Conservation (phyloP, 2,113 vertebrate genomes). For the Oreochromis niloticus region DNA sequence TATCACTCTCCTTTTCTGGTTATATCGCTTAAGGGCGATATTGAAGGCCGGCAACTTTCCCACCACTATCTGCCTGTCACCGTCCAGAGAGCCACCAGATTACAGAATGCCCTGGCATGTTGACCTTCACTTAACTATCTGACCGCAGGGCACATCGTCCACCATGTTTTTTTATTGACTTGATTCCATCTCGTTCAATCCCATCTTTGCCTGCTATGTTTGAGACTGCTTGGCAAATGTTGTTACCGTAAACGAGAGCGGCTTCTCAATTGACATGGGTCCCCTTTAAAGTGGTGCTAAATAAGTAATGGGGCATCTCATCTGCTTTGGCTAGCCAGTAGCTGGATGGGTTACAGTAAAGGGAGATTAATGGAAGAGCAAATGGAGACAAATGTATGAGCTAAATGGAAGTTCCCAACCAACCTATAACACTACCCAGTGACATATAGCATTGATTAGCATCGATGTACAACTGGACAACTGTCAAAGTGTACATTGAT, state of each 20-base stretch:
- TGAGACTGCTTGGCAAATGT: conserved; percentile 36
- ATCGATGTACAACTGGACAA: neutral
- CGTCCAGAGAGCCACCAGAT: conserved; percentile 23
- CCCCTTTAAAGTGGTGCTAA: conserved; percentile 64
- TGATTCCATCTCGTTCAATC: conserved; percentile 44
- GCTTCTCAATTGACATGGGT: conserved; percentile 55
- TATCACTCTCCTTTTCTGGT: conserved; percentile 14
- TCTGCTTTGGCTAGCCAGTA: conserved; percentile 40
- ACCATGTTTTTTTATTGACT: conserved; percentile 48
- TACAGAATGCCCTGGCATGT: neutral
- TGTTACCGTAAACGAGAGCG: conserved; percentile 51
- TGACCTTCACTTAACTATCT: conserved; percentile 58
- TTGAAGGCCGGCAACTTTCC: conserved; percentile 44
- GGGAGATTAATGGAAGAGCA: conserved; percentile 53
- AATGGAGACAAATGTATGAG: conserved; percentile 45
- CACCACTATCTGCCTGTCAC: conserved; percentile 33
- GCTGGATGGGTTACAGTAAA: conserved; percentile 59
- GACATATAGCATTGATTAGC: conserved; percentile 4
- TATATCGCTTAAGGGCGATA: conserved; percentile 48
- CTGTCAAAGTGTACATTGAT: neutral
- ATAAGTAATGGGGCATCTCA: conserved; percentile 68
- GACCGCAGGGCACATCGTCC: conserved; percentile 35
- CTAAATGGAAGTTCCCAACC: neutral
- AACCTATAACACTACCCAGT: neutral
- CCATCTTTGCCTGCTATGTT: conserved; percentile 21